Percentiles rank a stretch among this genome's conserved stretches.
These are phyloP conservation scores for Junco hyemalis DNA, from an alignment of 2,113 vertebrate genomes.

Conservation along the genomic window DNA sequence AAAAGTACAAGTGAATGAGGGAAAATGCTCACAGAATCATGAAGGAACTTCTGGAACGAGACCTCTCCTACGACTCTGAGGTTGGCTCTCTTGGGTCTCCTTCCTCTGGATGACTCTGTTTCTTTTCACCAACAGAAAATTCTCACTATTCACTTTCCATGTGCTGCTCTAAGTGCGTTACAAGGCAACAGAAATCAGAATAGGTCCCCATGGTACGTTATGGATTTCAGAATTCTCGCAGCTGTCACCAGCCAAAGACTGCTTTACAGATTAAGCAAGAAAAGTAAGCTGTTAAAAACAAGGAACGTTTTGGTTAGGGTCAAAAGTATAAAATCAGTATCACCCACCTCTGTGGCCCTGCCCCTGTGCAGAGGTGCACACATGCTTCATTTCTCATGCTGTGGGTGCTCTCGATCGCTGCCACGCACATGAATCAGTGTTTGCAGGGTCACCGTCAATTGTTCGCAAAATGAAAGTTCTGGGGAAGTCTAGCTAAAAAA, in stretches of 20 bases:
- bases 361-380: neutral
- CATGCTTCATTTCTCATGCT: neutral
- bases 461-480: conserved; percentile 6
- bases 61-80: conserved; percentile 19
- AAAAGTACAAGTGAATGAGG: neutral
- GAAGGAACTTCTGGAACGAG: neutral
- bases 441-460: neutral
- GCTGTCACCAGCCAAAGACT: conserved; percentile 42
- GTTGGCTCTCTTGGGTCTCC: conserved; percentile 38
- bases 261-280: conserved; percentile 49
- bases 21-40: neutral
- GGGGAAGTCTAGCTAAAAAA: neutral
- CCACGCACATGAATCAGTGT: neutral
- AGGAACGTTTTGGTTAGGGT: neutral
- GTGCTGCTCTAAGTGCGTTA: conserved; percentile 28
- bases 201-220: neutral
- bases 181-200: conserved; percentile 43
- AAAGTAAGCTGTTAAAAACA: neutral
- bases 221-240: conserved; percentile 48
- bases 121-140: conserved; percentile 62
- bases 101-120: conserved; percentile 41
- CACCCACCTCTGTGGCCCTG: neutral
- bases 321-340: neutral
- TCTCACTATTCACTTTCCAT: conserved; percentile 15
- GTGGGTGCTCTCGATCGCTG: neutral